Evolutionary conservation across 2,888 invertebrate genomes (phyloP).

Genomic region (Rhyacophila evoluta): DNA sequence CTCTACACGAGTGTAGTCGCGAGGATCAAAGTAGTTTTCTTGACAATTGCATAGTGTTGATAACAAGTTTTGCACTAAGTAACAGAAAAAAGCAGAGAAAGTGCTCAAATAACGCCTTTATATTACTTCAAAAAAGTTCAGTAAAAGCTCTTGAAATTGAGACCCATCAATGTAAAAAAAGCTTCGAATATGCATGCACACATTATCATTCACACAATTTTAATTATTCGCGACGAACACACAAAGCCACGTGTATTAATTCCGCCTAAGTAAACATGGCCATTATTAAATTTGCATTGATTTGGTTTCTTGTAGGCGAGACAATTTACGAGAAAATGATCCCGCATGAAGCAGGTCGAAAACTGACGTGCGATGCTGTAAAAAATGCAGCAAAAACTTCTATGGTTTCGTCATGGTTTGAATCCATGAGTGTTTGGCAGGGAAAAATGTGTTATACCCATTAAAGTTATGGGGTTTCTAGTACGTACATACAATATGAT

Average conservation of each 20-base stretch:
- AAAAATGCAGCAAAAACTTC: neutral
- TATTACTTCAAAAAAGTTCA: no score
- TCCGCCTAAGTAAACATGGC: constrained; percentile 40
- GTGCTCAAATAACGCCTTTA: no score
- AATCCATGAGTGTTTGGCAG: neutral
- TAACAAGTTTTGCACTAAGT: no score
- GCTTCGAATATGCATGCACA: no score
- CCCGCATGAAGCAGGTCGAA: constrained; percentile 42
- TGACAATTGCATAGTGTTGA: no score
- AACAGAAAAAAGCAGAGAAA: no score
- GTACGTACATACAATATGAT: neutral
- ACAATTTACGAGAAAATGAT: constrained; percentile 45
- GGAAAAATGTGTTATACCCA: neutral
- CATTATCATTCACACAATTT: neutral
- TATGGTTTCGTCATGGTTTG: constrained; percentile 23
- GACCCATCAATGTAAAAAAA: no score
- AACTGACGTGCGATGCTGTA: neutral
- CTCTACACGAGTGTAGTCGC: no score
- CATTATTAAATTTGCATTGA: constrained; percentile 47
- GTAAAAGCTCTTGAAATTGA: no score
- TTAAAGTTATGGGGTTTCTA: neutral
- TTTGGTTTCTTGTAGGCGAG: constrained; percentile 43
- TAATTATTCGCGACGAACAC: neutral
- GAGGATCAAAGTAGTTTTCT: no score
- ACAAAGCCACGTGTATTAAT: constrained; percentile 36